Base-by-base conservation (phyloP, 2,797 vertebrate species). In the Lacerta agilis region DNA sequence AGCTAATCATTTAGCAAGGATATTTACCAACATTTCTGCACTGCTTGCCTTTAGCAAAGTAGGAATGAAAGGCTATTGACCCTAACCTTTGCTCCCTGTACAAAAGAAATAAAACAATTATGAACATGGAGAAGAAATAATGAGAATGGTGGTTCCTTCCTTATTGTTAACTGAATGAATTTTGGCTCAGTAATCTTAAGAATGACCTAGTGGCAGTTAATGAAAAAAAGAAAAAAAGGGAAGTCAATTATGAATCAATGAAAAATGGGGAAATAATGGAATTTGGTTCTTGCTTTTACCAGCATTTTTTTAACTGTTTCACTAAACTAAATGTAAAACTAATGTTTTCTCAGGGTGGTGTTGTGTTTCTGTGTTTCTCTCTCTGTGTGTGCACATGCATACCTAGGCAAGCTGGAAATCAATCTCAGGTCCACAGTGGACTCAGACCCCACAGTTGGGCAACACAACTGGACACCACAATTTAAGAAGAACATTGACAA, bases 101-200 rank as follows among this genome's bases (percentile, higher is more conserved):
- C 13, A 85, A 88, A 93, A 90, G 91, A 94, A 93, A 90, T 88
- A 93, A 96, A 96, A 94, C 94, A 95, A 95, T 94, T 94, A 89
- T 80, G 88, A 89, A 77, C 85, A 69, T 75, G 36, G 82, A 43
- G 72, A 92, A 92, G 89, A 95, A 96, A 94, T 78, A 94, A 94
- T 92, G 94, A 95, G 36, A 93, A 90, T 75, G 90, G 33, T 36
- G 83, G 41, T 64, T 61, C 41, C 23, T 66, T 89, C 86, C 78
- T 90, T 85, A 90, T 66, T 88, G 75, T 92, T 94, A 92, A 95
- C 92, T 94, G 91, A 94, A 94, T 93, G 82, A 87, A 88, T 58
- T 67, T 94, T 94, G 90, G 69, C 85, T 94, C 69, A 7, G 3
- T 85, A 86, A 83, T 94, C 45, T 90, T 92, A 93, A 58, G 61